Percentiles rank a stretch among this genome's conserved stretches.
phyloP scores from a whole-genome alignment of 2,888 invertebrate species.

The Rotaria sp. region DNA sequence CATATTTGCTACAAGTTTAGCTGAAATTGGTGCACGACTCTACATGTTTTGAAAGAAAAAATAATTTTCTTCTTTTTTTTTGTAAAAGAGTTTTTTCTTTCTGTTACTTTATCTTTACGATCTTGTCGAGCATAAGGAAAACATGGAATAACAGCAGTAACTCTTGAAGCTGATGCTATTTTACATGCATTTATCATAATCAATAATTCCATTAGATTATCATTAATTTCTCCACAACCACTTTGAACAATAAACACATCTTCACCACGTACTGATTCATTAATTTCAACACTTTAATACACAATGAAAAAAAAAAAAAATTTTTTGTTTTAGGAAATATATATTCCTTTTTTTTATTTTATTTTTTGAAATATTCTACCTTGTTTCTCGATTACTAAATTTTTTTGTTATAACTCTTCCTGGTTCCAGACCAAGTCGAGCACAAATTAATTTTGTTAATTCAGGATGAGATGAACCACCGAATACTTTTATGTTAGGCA shows the following conservation, averaged over 20 bases:
- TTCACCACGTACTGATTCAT: conserved; percentile 87
- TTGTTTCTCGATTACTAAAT: conserved; percentile 98
- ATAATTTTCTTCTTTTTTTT: neutral
- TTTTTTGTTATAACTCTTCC: conserved; percentile 98
- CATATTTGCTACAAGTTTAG: conserved; percentile 89
- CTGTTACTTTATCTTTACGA: conserved; percentile 77
- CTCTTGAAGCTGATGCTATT: conserved; percentile 83
- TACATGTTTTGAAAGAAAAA: conserved; percentile 51
- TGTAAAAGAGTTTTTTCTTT: conserved; percentile 40
- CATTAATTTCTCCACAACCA: conserved; percentile 85
- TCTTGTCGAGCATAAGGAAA: conserved; percentile 91
- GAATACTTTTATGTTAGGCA: conserved; percentile 99
- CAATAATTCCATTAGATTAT: conserved; percentile 85
- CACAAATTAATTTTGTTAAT: conserved; percentile 89
- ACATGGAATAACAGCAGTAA: conserved; percentile 89
- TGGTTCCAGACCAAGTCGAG: conserved; percentile 85
- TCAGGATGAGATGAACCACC: conserved; percentile 96
- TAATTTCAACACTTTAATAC: conserved; percentile 75
- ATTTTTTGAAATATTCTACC: conserved; percentile 61
- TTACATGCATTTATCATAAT: conserved; percentile 96
- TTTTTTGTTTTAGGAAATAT: neutral
- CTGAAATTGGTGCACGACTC: conserved; percentile 87
- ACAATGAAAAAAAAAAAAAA: neutral
- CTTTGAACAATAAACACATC: conserved; percentile 94
- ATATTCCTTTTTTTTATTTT: no score